A percentile compares a stretch with the other conserved stretches of the same genome.
phyloP scores from a whole-genome alignment of 2,888 invertebrate species.

The Dichetophora obliterata region DNA sequence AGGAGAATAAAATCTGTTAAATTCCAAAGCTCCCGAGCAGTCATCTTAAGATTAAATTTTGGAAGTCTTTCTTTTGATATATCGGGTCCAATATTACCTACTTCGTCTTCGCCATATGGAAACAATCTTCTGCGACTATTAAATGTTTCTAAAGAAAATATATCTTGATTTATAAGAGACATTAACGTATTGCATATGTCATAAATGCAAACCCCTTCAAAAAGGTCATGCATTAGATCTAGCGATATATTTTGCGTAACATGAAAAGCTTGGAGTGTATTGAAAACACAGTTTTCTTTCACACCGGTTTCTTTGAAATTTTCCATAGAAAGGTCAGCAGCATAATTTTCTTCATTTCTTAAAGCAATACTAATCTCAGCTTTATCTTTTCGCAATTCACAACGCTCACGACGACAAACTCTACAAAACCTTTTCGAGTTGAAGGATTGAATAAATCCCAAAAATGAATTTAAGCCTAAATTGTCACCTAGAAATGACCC shows the following conservation, averaged over 20 bases:
- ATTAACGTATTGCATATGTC: not conserved
- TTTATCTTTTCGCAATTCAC: not conserved
- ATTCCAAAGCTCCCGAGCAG: not conserved
- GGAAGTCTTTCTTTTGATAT: slow-evolving; percentile 18
- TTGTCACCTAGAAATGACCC: too few relatives aligned
- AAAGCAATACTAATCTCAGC: too few relatives aligned
- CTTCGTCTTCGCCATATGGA: slow-evolving; percentile 34
- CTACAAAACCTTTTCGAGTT: slow-evolving; percentile 14
- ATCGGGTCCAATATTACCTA: slow-evolving; percentile 36
- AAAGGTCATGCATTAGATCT: slow-evolving; percentile 31
- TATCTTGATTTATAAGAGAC: too few relatives aligned
- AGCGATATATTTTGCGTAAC: slow-evolving; percentile 26
- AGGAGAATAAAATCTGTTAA: too few relatives aligned
- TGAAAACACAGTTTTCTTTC: slow-evolving; percentile 22
- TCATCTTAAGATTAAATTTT: not conserved
- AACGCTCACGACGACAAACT: slow-evolving; percentile 22
- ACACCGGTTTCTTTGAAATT: slow-evolving; percentile 17
- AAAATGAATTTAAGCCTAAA: too few relatives aligned
- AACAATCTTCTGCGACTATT: slow-evolving; percentile 34
- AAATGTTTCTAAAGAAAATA: slow-evolving; percentile 21
- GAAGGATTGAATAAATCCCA: too few relatives aligned
- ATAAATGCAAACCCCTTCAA: slow-evolving; percentile 22
- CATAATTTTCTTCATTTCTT: too few relatives aligned
- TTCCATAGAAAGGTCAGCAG: too few relatives aligned
- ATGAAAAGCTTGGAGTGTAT: slow-evolving; percentile 18